Evolutionary conservation across 2,888 invertebrate species (phyloP), one percentile per base, ranked within the genome.

Genomic region (Phlogophora meticulosa): DNA sequence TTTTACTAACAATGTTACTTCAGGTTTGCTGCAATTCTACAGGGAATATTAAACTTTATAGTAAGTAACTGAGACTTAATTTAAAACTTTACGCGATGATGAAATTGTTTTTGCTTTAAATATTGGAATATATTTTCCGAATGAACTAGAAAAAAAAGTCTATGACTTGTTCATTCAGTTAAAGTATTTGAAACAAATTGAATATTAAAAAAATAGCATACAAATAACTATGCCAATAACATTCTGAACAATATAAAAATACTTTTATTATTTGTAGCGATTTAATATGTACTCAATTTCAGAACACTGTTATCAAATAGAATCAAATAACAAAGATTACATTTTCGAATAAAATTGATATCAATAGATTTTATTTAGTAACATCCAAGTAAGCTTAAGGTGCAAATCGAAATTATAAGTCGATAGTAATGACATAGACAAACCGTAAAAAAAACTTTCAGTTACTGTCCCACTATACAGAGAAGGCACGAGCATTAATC

Each of bases 1-100:
- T 45, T 34, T 52, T 68, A 58, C 38, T 66, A 49, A 67, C 57
- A 68, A 57, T 57, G 28, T 46, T 52, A 28, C 34, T 48, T 58
- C 42, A 46, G 28, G 38, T 43, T 65, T 42, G 11, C 34, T 46
- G 17, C 48, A 36, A 36, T n/a, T 10, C 22, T 64, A 22, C 24
- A 24, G 7, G 10, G 32, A 32, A 64, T 55, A 49, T 53, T 38
- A 55, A 55, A 43, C 22, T 48, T 48, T 49, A 73, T 43, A 32
- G 1, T 34, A 45, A 11, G 42, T 4, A 4, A 28, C 5, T 20
- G 22, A 42, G 62, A 13, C 13, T 7, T 49, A 34, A 28, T 4
- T 40, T 17, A 17, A 48, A 24, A 49, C 15, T 65, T 45, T 40
- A 20, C 24, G 38, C 4, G 17, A 17, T 70, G 17, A 11, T 46